A percentile compares a stretch with the other conserved stretches of the same genome.
Evolutionary conservation across 2,113 vertebrate species (phyloP).

Genomic region (Pongo abelii): DNA sequence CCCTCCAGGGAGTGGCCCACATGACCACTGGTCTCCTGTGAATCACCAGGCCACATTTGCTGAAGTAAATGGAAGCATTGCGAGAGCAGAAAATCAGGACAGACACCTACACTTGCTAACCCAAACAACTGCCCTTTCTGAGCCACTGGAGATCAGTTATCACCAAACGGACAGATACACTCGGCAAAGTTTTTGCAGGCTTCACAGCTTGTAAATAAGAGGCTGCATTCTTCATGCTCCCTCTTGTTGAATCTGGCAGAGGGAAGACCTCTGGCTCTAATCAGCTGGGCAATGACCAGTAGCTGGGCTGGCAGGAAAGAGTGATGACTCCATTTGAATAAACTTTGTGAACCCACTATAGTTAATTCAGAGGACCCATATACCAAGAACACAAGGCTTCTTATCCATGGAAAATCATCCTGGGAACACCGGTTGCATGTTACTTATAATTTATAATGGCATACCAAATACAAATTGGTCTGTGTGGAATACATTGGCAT

Average conservation of each 20-base stretch:
- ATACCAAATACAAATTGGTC: background rate
- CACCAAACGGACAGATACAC: conserved; percentile 69
- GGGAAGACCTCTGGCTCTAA: background rate
- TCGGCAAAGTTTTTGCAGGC: conserved; percentile 29
- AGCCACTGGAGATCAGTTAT: conserved; percentile 69
- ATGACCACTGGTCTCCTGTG: conserved; percentile 26
- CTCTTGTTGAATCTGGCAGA: conserved; percentile 32
- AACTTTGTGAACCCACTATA: background rate
- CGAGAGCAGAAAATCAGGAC: conserved; percentile 72
- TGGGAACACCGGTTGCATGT: background rate
- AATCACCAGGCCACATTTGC: conserved; percentile 33
- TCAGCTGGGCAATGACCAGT: background rate
- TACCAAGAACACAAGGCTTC: background rate
- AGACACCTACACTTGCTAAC: conserved; percentile 58
- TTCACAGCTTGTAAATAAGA: conserved; percentile 59
- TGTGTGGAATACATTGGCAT: background rate
- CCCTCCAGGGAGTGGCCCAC: conserved; percentile 16
- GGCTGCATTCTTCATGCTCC: background rate
- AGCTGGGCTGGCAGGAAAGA: background rate
- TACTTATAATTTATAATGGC: background rate
- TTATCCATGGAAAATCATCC: background rate
- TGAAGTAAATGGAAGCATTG: conserved; percentile 71
- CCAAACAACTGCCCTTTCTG: conserved; percentile 60
- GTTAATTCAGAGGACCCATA: background rate
- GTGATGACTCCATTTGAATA: background rate